Percentiles rank a stretch among this genome's conserved stretches.
phyloP scores from a whole-genome alignment of 2,797 vertebrate genomes.

The Limosa lapponica region DNA sequence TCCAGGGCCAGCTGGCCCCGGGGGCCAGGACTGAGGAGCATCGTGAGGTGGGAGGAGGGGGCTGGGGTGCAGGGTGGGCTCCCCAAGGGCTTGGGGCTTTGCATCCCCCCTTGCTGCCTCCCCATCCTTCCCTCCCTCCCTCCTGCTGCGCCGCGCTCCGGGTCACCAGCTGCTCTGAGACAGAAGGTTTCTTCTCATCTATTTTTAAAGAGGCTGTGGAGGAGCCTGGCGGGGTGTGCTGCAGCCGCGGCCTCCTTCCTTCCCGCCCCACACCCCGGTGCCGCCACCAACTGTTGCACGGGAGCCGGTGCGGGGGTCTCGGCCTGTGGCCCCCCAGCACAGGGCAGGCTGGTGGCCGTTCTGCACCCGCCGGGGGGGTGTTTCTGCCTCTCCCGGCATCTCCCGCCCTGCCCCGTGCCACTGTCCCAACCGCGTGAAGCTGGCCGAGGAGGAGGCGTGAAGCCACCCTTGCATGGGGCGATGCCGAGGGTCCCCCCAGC shows the following conservation, averaged over 20 bases:
- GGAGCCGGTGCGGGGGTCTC: rapidly evolving
- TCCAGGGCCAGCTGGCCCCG: neutral
- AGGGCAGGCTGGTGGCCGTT: neutral
- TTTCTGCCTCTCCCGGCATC: rapidly evolving
- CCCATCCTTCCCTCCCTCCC: neutral
- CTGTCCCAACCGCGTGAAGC: rapidly evolving
- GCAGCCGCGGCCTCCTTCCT: neutral
- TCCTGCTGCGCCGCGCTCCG: neutral
- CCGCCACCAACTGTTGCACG: neutral
- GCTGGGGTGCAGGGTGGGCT: neutral
- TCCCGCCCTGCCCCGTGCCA: neutral
- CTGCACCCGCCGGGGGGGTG: rapidly evolving
- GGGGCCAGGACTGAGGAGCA: neutral
- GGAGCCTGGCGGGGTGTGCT: neutral
- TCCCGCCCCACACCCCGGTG: neutral
- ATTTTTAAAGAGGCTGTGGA: slow-evolving; percentile 66
- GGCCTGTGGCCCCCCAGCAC: rapidly evolving
- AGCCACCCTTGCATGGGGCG: rapidly evolving
- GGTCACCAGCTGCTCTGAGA: slow-evolving; percentile 64
- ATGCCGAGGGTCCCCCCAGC: rapidly evolving
- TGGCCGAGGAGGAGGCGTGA: neutral
- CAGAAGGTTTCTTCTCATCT: slow-evolving; percentile 66
- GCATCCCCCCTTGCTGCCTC: neutral
- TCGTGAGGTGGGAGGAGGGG: neutral
- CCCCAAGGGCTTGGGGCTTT: neutral